Percentiles rank a stretch among this genome's conserved stretches.
Conservation (phyloP, 2,888 invertebrate genomes). For the Seira ritae region DNA sequence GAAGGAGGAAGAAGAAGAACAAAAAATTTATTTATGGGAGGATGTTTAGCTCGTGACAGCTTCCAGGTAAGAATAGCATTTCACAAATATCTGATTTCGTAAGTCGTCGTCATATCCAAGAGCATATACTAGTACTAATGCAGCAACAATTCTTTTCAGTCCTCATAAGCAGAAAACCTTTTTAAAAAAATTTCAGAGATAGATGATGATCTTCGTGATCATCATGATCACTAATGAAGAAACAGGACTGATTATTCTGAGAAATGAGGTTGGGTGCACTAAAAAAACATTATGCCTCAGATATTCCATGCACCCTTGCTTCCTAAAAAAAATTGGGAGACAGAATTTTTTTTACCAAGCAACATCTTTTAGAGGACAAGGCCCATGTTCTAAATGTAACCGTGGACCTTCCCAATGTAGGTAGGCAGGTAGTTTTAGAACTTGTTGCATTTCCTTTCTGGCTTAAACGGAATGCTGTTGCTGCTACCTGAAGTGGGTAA, state of each 20-base stretch:
- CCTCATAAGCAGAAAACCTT: neutral
- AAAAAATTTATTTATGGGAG: constrained; percentile 45
- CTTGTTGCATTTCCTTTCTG: neutral
- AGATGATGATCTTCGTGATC: constrained; percentile 40
- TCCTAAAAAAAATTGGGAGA: neutral
- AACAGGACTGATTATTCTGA: constrained; percentile 38
- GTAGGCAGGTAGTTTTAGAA: no score
- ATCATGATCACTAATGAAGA: constrained; percentile 53
- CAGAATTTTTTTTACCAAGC: neutral
- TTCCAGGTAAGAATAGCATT: constrained; percentile 51
- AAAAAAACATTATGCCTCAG: neutral
- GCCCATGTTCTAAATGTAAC: neutral
- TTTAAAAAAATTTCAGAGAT: neutral
- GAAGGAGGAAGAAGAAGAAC: constrained; percentile 5
- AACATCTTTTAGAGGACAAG: constrained; percentile 1
- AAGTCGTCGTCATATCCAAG: constrained; percentile 34
- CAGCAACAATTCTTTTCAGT: neutral
- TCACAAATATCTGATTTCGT: neutral
- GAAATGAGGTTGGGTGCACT: constrained; percentile 35
- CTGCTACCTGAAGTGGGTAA: neutral
- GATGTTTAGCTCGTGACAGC: constrained; percentile 54
- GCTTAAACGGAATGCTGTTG: neutral
- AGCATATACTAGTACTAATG: neutral
- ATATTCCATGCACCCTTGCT: neutral
- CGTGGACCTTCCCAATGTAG: neutral